Evolutionary conservation across 2,113 vertebrate species (phyloP).

Genomic region (Paedocypris sp.): DNA sequence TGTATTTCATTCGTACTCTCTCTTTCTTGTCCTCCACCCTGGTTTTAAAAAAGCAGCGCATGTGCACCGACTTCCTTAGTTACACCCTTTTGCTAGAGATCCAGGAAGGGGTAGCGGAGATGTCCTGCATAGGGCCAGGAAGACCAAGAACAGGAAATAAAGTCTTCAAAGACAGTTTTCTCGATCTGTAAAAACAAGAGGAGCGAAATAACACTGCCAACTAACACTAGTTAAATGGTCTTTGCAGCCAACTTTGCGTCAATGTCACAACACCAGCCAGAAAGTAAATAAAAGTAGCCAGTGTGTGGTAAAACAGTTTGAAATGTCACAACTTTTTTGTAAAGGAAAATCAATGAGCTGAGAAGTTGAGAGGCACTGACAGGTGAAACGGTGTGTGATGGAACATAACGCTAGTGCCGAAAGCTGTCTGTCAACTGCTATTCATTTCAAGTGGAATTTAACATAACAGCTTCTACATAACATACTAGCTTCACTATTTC

Average conservation of each 20-base stretch:
- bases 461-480: no score
- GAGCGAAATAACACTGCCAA: neutral
- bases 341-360: neutral
- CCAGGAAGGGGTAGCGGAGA: conserved; percentile 35
- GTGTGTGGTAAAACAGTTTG: neutral
- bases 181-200: conserved; percentile 4
- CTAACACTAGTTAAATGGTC: neutral
- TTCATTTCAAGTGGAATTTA: no score
- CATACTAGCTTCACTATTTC: no score
- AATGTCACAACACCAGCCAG: neutral
- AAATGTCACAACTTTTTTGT: neutral
- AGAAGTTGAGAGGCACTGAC: neutral
- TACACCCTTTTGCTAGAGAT: conserved; percentile 17
- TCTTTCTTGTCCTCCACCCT: neutral
- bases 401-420: no score
- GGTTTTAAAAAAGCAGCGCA: neutral
- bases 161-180: neutral
- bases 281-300: no score
- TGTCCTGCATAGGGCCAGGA: conserved; percentile 18
- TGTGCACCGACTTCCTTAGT: neutral
- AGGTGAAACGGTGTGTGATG: neutral
- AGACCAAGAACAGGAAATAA: conserved; percentile 2
- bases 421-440: no score
- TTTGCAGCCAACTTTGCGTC: no score
- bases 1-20: neutral